phyloP scores from a whole-genome alignment of 1,140 invertebrate genomes.

The Drosophila asahinai region DNA sequence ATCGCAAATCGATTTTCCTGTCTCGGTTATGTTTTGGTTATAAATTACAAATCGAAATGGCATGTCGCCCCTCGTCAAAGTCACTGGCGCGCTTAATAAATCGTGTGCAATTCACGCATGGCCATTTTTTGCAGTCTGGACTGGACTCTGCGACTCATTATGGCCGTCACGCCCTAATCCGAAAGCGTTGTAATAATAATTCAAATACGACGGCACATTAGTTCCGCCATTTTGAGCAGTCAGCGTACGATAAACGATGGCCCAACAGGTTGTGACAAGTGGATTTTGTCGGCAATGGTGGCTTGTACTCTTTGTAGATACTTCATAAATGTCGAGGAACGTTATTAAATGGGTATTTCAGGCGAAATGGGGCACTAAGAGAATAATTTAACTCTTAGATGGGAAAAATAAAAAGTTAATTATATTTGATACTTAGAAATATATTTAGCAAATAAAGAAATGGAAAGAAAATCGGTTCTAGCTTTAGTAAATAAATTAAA shows the following conservation, averaged over 20 bases:
- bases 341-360: conserved; percentile 63
- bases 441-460: neutral
- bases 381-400: conserved; percentile 6
- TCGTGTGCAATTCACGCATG: conserved; percentile 60
- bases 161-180: conserved; percentile 32
- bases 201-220: conserved; percentile 77
- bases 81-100: conserved; percentile 41
- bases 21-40: conserved; percentile 37
- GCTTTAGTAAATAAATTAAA: neutral
- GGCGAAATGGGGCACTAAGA: conserved; percentile 43
- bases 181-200: conserved; percentile 71
- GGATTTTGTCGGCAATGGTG: conserved; percentile 41
- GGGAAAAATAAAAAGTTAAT: neutral
- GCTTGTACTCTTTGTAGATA: conserved; percentile 48
- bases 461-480: neutral
- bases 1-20: conserved; percentile 59
- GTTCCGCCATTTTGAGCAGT: conserved; percentile 75
- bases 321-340: conserved; percentile 60
- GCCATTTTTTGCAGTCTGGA: conserved; percentile 26
- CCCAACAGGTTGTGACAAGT: conserved; percentile 72
- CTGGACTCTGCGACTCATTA: conserved; percentile 7
- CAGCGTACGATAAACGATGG: conserved; percentile 55
- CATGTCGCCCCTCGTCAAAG: conserved; percentile 62
- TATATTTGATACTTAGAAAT: neutral
- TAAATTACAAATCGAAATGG: conserved; percentile 66